Evolutionary conservation across 1,140 invertebrate species (phyloP).

Genomic region (Drosophila subobscura): DNA sequence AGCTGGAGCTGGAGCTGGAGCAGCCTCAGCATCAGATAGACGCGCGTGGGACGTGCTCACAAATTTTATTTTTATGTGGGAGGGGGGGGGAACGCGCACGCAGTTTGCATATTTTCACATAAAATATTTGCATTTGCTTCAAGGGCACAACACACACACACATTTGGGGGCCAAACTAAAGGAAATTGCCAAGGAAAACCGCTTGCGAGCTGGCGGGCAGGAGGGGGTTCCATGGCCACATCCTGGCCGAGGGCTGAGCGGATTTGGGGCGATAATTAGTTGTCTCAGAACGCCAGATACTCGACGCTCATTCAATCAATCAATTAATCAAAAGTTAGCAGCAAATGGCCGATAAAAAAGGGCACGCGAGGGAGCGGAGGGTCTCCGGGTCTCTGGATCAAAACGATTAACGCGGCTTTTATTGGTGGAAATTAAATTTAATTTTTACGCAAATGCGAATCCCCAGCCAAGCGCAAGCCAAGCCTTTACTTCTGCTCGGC

Average conservation of each 20-base stretch:
- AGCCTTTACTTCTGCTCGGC: no score
- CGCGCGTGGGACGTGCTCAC: conserved; percentile 31
- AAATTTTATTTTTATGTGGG: conserved; percentile 20
- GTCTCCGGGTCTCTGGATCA: not conserved
- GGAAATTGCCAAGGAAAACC: not conserved
- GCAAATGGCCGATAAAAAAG: no score
- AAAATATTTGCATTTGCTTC: conserved; percentile 43
- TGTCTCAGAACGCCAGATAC: conserved; percentile 35
- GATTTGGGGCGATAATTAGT: conserved; percentile 55
- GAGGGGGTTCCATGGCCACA: no score
- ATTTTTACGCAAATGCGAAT: conserved; percentile 50
- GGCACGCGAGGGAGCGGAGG: no score
- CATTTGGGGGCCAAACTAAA: not conserved
- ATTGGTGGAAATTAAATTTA: conserved; percentile 48
- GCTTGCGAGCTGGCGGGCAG: no score
- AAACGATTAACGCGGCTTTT: conserved; percentile 21
- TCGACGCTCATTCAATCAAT: conserved; percentile 59
- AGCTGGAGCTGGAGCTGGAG: no score
- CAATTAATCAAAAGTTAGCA: conserved; percentile 59
- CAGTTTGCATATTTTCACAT: conserved; percentile 76
- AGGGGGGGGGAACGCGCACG: conserved; percentile 34
- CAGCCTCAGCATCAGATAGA: no score
- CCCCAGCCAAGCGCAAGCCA: not conserved
- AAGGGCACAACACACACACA: conserved; percentile 5
- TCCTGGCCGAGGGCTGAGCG: conserved; percentile 1